Conservation (phyloP, 2,113 vertebrate genomes). For the Coturnix japonica region DNA sequence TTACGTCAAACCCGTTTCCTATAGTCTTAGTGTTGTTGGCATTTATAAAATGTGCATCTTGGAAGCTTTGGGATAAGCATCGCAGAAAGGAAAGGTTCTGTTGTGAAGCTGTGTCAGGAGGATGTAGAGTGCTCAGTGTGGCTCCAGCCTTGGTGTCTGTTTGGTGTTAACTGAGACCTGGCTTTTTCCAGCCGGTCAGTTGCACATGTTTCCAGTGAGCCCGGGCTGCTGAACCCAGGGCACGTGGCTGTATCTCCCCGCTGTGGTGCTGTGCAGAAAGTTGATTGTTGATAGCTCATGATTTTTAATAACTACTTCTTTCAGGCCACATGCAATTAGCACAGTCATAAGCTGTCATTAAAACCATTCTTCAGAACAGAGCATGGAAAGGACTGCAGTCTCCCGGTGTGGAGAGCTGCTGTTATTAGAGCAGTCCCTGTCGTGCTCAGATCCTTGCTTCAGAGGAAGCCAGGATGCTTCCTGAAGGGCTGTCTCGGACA, state of each 20-base stretch:
- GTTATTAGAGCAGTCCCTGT: neutral
- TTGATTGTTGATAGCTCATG: neutral
- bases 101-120: neutral
- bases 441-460: accelerated
- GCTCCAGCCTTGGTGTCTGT: neutral
- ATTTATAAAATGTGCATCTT: accelerated
- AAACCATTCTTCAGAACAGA: neutral
- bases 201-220: accelerated
- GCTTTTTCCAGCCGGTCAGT: neutral
- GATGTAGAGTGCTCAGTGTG: neutral
- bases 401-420: neutral
- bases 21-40: neutral
- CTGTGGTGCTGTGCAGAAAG: neutral
- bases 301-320: neutral
- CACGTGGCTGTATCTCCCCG: neutral
- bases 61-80: neutral
- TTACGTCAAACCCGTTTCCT: accelerated
- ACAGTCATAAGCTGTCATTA: neutral
- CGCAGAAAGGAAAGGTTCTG: neutral
- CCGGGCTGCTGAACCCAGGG: accelerated
- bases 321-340: neutral
- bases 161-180: neutral
- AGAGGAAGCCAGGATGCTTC: neutral
- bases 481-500: neutral
- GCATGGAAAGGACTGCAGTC: neutral